These are phyloP conservation scores for Polyploca ridens DNA, from an alignment of 2,888 invertebrate genomes.

Conservation along the genomic window DNA sequence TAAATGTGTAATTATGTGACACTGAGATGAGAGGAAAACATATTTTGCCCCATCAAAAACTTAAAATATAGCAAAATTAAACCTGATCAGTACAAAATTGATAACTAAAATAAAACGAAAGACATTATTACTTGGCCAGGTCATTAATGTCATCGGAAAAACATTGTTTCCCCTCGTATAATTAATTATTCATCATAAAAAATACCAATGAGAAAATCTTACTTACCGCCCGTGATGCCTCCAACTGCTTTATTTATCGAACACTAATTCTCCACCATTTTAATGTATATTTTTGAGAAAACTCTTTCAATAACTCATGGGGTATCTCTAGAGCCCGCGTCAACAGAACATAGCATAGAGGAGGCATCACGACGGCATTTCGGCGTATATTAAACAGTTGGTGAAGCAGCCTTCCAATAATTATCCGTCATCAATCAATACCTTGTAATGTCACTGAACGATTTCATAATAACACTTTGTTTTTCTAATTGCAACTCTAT, in stretches of 20 bases:
- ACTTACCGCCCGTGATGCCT: conserved; percentile 80
- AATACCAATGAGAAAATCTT: conserved; percentile 26
- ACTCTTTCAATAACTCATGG: neutral
- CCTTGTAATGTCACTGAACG: conserved; percentile 37
- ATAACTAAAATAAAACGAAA: too few species aligned
- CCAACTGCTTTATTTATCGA: conserved; percentile 49
- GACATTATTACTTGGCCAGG: too few species aligned
- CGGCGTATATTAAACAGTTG: conserved; percentile 41
- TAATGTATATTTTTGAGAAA: neutral
- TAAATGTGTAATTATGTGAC: too few species aligned
- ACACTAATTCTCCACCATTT: conserved; percentile 17
- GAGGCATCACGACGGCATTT: conserved; percentile 80
- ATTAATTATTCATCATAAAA: neutral
- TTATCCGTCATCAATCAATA: conserved; percentile 83
- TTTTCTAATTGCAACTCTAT: conserved; percentile 11
- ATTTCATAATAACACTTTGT: conserved; percentile 50
- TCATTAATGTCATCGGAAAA: neutral
- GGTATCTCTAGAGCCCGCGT: conserved; percentile 58
- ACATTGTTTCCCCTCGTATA: neutral
- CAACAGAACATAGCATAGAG: conserved; percentile 82
- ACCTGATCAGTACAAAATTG: too few species aligned
- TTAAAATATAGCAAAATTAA: too few species aligned
- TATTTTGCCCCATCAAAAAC: too few species aligned
- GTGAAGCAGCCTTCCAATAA: conserved; percentile 66
- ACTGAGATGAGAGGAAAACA: too few species aligned